phyloP scores from a whole-genome alignment of 2,113 vertebrate species.

The Hypanus sabinus region DNA sequence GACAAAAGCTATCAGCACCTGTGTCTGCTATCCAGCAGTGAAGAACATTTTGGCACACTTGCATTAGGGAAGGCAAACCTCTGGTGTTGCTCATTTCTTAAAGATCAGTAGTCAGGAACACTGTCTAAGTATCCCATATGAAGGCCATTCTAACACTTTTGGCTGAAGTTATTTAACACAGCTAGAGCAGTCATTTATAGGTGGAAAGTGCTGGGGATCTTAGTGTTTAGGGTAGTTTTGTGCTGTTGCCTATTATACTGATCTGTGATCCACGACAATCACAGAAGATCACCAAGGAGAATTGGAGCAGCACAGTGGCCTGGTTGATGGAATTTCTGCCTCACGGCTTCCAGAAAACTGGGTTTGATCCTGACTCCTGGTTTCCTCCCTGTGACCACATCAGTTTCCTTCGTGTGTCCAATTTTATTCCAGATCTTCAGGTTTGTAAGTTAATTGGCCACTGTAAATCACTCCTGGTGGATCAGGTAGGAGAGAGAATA shows the following conservation, averaged over 20 bases:
- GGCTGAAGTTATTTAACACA: not conserved
- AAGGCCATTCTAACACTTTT: not conserved
- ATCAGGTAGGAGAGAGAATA: too few species aligned
- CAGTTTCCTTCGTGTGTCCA: too few species aligned
- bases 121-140: not conserved
- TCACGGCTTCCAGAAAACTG: too few species aligned
- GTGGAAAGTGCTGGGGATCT: not conserved
- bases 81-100: not conserved
- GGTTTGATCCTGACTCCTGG: too few species aligned
- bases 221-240: not conserved
- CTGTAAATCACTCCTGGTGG: too few species aligned
- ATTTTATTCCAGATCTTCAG: too few species aligned
- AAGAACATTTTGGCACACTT: not conserved
- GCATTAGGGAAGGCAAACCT: not conserved
- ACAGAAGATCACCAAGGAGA: not conserved
- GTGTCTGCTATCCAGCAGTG: not conserved
- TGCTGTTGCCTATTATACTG: not conserved
- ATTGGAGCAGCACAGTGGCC: too few species aligned
- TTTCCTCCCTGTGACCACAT: too few species aligned
- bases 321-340: too few species aligned
- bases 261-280: too few species aligned
- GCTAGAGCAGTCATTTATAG: not conserved
- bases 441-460: too few species aligned
- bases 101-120: not conserved
- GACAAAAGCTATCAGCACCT: not conserved